Base-by-base conservation (phyloP, 2,888 invertebrate genomes). In the Sthenelais limicola region DNA sequence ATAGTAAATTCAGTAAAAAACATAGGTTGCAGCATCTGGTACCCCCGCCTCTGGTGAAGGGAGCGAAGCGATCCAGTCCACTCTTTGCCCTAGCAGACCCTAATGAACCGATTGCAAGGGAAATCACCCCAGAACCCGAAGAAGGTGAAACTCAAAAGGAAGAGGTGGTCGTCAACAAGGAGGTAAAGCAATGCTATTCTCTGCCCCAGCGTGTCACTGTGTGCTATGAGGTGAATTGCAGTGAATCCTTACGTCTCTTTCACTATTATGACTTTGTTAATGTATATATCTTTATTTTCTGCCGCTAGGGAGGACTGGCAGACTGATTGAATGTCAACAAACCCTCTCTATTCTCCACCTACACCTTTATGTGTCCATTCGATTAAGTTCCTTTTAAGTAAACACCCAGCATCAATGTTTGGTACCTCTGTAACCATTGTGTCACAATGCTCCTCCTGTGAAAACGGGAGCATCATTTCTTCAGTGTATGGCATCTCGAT, bases 41-140 rank as follows among this genome's bases (percentile, higher is more conserved):
- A 3, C 38, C 62, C 43, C 62, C 35, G 62, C 38, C 62, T 43
- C 38, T 62, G 35, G 62, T 62, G 62, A 62, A 24, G 62, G 62
- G 62, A 12, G 35, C 62, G n/a, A 35, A 38, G 62, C 62, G 62
- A 28, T 62, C 35, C 38, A 62, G 62, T 38, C 26, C 62, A 21
- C 24, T 62, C 21, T 62, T 38, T 43, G 4, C 3, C 24, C 62
- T 62, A 1, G 38, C 21, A 26, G 62, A 2, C 26, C 38, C 62
- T 9, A 28, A 62, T 3, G 62, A 15, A 21, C 62, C 62, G 18
- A 35, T 62, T 4, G 33, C n/a, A n/a, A n/a, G n/a, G n/a, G n/a
- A n/a, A n/a, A n/a, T n/a, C n/a, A n/a, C 24, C 62, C 35, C 38
- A 24, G 62, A 62, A 24, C 33, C 56, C n/a, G 52, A 52, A 15